A percentile compares a stretch with the other conserved stretches of the same genome.
These are phyloP conservation scores for Prenolepis imparis DNA, from an alignment of 2,888 invertebrate species.

Conservation along the genomic window DNA sequence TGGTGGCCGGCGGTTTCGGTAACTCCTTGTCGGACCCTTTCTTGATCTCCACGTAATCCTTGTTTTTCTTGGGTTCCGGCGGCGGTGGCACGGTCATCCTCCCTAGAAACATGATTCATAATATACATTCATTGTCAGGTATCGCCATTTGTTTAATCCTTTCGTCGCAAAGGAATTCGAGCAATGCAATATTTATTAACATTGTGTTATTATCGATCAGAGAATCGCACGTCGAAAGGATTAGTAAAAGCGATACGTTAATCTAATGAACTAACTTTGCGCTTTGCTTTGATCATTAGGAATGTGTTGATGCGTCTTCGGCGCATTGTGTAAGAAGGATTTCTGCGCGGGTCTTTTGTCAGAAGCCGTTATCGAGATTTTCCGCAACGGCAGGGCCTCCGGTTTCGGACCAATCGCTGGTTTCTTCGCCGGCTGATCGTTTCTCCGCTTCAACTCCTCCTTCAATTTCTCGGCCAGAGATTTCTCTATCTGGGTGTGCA, in stretches of 20 bases:
- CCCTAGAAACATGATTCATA: conserved; percentile 60
- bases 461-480: conserved; percentile 78
- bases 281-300: conserved; percentile 46
- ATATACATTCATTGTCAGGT: not conserved
- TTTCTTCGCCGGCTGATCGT: conserved; percentile 58
- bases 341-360: conserved; percentile 69
- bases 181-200: not conserved
- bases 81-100: conserved; percentile 74
- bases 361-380: conserved; percentile 26
- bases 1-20: conserved; percentile 74
- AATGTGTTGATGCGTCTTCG: conserved; percentile 25
- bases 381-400: conserved; percentile 54
- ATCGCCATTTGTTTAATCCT: not conserved
- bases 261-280: conserved; percentile 68
- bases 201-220: not conserved
- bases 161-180: conserved; percentile 2
- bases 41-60: conserved; percentile 41
- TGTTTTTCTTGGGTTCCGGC: conserved; percentile 68
- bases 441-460: conserved; percentile 77
- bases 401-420: conserved; percentile 72
- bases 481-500: conserved; percentile 70
- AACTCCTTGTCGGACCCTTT: conserved; percentile 56
- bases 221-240: not conserved
- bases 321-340: conserved; percentile 78
- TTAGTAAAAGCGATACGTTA: not conserved